These are phyloP conservation scores for Polyommatus icarus DNA, from an alignment of 2,888 invertebrate species.

Conservation along the genomic window DNA sequence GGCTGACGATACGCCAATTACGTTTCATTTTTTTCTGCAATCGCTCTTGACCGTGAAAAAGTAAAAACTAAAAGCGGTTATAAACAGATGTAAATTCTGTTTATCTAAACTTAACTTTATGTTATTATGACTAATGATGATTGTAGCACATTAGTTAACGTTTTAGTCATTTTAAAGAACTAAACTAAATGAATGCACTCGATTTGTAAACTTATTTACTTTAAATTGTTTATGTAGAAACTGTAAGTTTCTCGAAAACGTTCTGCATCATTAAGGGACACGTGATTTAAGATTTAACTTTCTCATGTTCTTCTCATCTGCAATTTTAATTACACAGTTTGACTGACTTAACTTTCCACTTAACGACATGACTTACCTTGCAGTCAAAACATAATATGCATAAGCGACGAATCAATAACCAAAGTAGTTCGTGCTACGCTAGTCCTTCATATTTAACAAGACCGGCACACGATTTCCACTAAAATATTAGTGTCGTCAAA, in stretches of 20 bases:
- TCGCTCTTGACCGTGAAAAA: conserved; percentile 39
- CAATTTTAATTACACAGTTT: background rate
- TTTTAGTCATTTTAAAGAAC: background rate
- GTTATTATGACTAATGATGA: background rate
- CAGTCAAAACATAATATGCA: background rate
- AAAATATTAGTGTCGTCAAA: conserved; percentile 57
- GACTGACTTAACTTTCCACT: background rate
- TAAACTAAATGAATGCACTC: background rate
- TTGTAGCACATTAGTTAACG: background rate
- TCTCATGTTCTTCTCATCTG: conserved; percentile 4
- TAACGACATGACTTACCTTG: background rate
- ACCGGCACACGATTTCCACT: conserved; percentile 51
- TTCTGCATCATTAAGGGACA: background rate
- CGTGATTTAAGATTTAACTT: background rate
- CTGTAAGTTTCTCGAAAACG: background rate
- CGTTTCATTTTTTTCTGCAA: conserved; percentile 34
- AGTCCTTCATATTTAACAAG: conserved; percentile 39
- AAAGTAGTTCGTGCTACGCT: conserved; percentile 46
- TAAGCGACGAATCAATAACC: conserved; percentile 21
- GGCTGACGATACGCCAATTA: conserved; percentile 24
- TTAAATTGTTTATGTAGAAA: background rate
- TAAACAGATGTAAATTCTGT: background rate
- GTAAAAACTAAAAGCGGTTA: conserved; percentile 29
- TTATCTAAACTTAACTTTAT: conserved; percentile 20
- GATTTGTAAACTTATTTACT: background rate